Conservation (phyloP, 2,797 vertebrate genomes). For the Lindbergichthys nudifrons region DNA sequence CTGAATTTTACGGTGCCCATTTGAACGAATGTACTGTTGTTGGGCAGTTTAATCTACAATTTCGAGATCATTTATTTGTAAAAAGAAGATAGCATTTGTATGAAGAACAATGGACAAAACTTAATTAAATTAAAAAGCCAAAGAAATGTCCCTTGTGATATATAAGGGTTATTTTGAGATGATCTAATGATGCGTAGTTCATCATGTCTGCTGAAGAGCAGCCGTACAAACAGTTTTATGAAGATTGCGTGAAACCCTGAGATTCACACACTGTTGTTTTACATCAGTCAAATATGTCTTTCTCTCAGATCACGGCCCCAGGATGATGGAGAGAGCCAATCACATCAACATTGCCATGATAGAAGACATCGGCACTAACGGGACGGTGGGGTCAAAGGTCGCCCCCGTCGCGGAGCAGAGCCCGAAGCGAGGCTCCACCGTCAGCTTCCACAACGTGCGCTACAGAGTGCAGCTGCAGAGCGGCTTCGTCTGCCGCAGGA, state of each 20-base stretch:
- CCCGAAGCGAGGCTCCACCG: slow-evolving; percentile 71
- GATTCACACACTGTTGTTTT: neutral
- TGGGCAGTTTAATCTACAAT: too few relatives aligned
- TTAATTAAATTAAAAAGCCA: too few relatives aligned
- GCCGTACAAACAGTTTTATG: neutral
- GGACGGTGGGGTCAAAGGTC: slow-evolving; percentile 52
- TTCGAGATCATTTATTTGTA: too few relatives aligned
- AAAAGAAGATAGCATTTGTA: too few relatives aligned
- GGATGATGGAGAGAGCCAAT: slow-evolving; percentile 61
- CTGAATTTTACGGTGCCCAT: too few relatives aligned
- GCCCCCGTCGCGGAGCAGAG: slow-evolving; percentile 17
- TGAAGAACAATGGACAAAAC: too few relatives aligned
- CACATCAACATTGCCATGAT: slow-evolving; percentile 78
- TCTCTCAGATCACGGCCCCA: neutral
- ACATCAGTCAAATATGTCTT: neutral
- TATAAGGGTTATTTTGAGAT: too few relatives aligned
- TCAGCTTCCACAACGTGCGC: slow-evolving; percentile 85
- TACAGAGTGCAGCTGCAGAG: slow-evolving; percentile 78
- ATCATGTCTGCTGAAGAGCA: neutral
- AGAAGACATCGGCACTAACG: slow-evolving; percentile 70
- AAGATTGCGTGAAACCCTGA: neutral
- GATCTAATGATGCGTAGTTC: too few relatives aligned
- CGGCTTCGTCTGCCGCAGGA: slow-evolving; percentile 65
- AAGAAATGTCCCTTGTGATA: too few relatives aligned
- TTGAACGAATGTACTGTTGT: too few relatives aligned